Percentiles rank a stretch among this genome's conserved stretches.
Evolutionary conservation across 1,140 invertebrate genomes (phyloP).

Genomic region (Drosophila melanogaster): DNA sequence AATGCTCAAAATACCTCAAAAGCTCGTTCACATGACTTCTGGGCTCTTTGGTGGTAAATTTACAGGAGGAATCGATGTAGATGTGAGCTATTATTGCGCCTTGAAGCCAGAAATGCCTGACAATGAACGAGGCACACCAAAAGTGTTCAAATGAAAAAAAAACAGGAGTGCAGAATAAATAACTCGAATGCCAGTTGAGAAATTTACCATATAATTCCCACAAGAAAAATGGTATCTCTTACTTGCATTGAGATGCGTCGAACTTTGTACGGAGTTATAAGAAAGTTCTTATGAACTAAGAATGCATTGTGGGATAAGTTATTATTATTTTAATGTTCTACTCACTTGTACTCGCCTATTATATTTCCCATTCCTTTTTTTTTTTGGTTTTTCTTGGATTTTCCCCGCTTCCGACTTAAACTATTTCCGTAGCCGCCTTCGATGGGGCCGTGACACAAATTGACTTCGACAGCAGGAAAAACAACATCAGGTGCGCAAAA

Average conservation of each 20-base stretch:
- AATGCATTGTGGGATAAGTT: neutral
- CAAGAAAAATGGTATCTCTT: neutral
- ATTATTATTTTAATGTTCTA: no score
- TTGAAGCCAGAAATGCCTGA: constrained; percentile 44
- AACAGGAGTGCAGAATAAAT: constrained; percentile 6
- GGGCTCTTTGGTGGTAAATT: neutral
- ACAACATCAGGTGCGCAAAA: constrained; percentile 17
- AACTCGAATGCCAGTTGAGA: constrained; percentile 21
- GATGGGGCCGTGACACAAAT: constrained; percentile 57
- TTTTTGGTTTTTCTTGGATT: neutral
- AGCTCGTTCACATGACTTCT: constrained; percentile 1
- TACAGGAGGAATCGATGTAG: constrained; percentile 8
- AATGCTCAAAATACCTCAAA: constrained; percentile 19
- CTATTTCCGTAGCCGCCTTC: constrained; percentile 25
- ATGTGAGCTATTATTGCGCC: constrained; percentile 51
- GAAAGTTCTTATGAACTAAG: constrained; percentile 1
- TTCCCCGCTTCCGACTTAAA: neutral
- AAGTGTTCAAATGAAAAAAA: constrained; percentile 14
- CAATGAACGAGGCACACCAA: neutral
- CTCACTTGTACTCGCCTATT: neutral
- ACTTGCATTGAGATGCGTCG: neutral
- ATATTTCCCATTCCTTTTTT: neutral
- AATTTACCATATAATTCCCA: constrained; percentile 10
- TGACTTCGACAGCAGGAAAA: constrained; percentile 53
- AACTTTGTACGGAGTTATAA: neutral